A percentile compares a stretch with the other conserved stretches of the same genome.
These are phyloP conservation scores for Lota lota DNA, from an alignment of 2,113 vertebrate genomes.

Conservation along the genomic window DNA sequence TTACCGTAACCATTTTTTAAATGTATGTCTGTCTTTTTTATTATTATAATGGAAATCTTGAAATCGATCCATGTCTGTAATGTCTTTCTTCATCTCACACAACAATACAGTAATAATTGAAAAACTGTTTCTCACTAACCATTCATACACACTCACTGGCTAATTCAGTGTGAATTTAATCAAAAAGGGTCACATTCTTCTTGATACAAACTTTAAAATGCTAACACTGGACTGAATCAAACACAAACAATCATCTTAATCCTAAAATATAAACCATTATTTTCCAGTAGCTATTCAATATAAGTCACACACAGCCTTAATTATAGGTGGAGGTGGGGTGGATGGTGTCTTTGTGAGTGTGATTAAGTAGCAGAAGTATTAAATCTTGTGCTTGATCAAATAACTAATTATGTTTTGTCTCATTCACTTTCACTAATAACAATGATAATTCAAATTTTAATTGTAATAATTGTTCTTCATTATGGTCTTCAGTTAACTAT, in stretches of 20 bases:
- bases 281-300: no score
- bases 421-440: constrained; percentile 1
- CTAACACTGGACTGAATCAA: no score
- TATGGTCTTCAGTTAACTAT: no score
- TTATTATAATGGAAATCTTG: constrained; percentile 18
- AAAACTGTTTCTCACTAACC: constrained; percentile 33
- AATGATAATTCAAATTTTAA: neutral
- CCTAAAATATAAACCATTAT: no score
- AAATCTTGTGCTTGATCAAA: constrained; percentile 1
- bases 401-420: constrained; percentile 1
- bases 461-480: neutral
- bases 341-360: no score
- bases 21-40: constrained; percentile 34
- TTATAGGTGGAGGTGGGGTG: no score
- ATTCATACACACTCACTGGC: constrained; percentile 40
- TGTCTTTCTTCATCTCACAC: constrained; percentile 52
- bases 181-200: no score
- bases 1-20: constrained; percentile 15
- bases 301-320: no score
- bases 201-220: no score
- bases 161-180: constrained; percentile 25
- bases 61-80: constrained; percentile 55
- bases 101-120: constrained; percentile 13
- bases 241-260: neutral
- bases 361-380: neutral